These are phyloP conservation scores for Syrmaticus mikado DNA, from an alignment of 2,113 vertebrate genomes.

Conservation along the genomic window DNA sequence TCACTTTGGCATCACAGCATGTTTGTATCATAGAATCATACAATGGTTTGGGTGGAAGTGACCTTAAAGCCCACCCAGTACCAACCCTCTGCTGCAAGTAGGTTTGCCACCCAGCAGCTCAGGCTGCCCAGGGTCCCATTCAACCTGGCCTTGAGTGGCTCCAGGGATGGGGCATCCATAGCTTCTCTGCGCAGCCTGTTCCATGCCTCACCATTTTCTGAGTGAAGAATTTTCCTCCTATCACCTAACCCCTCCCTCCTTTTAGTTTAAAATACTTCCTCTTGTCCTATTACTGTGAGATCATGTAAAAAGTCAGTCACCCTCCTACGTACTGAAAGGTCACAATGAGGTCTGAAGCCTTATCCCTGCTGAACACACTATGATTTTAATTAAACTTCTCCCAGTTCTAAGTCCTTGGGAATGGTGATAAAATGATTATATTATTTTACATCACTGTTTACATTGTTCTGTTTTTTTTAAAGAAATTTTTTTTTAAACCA, in stretches of 20 bases:
- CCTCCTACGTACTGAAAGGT: background rate
- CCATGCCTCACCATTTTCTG: background rate
- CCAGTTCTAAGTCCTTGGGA: background rate
- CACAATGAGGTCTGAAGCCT: background rate
- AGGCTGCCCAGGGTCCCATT: background rate
- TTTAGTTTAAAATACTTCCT: background rate
- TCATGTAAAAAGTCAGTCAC: background rate
- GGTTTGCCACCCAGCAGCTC: background rate
- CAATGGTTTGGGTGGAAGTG: background rate
- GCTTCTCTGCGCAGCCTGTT: background rate
- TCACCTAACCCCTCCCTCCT: background rate
- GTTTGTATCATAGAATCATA: background rate
- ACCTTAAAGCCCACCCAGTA: background rate
- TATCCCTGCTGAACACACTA: background rate
- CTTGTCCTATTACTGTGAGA: background rate
- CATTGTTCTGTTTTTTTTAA: background rate
- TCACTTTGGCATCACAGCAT: background rate
- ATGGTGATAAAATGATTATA: background rate
- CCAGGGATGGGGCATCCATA: background rate
- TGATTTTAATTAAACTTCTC: background rate
- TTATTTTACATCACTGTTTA: background rate
- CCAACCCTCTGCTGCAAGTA: background rate
- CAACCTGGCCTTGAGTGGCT: background rate
- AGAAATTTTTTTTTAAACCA: background rate
- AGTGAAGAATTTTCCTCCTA: background rate